Conservation (phyloP, 2,113 vertebrate genomes). For the Python bivittatus region DNA sequence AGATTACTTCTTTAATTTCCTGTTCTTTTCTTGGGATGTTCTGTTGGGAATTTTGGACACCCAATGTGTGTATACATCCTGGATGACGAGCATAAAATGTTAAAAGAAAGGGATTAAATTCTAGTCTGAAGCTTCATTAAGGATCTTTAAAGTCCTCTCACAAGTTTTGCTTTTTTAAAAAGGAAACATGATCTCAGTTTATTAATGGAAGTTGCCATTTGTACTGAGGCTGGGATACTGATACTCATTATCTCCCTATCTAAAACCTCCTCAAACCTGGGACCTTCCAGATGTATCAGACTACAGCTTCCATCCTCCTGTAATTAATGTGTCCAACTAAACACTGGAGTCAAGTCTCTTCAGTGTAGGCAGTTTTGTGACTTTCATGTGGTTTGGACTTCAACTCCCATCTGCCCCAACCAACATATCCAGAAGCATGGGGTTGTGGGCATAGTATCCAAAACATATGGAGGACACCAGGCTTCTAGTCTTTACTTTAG, state of each 20-base stretch:
- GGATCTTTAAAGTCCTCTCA: conserved; percentile 41
- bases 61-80: conserved; percentile 27
- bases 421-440: neutral
- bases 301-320: neutral
- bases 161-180: conserved; percentile 24
- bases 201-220: neutral
- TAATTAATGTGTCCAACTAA: neutral
- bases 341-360: neutral
- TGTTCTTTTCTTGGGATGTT: conserved; percentile 38
- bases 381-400: neutral
- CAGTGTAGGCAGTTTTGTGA: neutral
- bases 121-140: conserved; percentile 11
- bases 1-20: conserved; percentile 51
- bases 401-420: neutral
- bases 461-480: neutral
- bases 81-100: conserved; percentile 28
- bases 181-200: conserved; percentile 16
- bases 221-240: neutral
- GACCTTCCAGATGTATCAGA: neutral
- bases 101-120: conserved; percentile 29
- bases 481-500: neutral
- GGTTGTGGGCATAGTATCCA: neutral
- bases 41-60: conserved; percentile 55
- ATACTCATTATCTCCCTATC: neutral
- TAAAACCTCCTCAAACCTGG: neutral